Evolutionary conservation across 2,797 vertebrate species (phyloP).

Genomic region (Kryptolebias ocellatus): DNA sequence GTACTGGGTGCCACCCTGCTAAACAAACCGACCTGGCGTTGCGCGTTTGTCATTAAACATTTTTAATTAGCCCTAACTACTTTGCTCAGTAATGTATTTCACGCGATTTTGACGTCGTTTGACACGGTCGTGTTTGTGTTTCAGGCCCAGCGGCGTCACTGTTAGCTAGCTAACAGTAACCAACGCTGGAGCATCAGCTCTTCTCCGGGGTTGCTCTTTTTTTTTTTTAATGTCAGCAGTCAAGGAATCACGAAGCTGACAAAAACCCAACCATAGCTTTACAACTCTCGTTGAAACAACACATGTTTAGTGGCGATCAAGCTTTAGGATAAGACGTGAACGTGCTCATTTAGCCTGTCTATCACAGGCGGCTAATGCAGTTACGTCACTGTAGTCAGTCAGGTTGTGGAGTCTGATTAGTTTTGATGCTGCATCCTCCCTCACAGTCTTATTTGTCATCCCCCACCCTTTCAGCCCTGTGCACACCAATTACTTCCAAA

Average conservation of each 20-base stretch:
- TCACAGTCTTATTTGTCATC: slow-evolving; percentile 21
- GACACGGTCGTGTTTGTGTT: slow-evolving; percentile 20
- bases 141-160: slow-evolving; percentile 68
- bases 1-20: slow-evolving; percentile 22
- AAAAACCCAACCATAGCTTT: too few species aligned
- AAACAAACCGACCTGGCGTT: slow-evolving; percentile 34
- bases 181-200: slow-evolving; percentile 36
- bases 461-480: neutral
- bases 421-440: slow-evolving; percentile 55
- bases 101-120: neutral
- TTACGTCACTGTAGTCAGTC: slow-evolving; percentile 71
- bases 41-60: neutral
- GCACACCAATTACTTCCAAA: neutral
- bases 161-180: slow-evolving; percentile 37
- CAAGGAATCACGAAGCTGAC: too few species aligned
- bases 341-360: slow-evolving; percentile 55
- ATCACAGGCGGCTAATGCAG: slow-evolving; percentile 56
- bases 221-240: neutral
- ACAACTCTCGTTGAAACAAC: too few species aligned
- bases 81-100: neutral
- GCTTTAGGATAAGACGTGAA: slow-evolving; percentile 25
- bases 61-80: neutral
- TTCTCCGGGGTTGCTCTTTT: slow-evolving; percentile 10
- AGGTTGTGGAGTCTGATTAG: slow-evolving; percentile 53
- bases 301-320: neutral